Evolutionary conservation across 2,888 invertebrate species (phyloP), one percentile per base, ranked within the genome.

Genomic region (Athalia rosae): DNA sequence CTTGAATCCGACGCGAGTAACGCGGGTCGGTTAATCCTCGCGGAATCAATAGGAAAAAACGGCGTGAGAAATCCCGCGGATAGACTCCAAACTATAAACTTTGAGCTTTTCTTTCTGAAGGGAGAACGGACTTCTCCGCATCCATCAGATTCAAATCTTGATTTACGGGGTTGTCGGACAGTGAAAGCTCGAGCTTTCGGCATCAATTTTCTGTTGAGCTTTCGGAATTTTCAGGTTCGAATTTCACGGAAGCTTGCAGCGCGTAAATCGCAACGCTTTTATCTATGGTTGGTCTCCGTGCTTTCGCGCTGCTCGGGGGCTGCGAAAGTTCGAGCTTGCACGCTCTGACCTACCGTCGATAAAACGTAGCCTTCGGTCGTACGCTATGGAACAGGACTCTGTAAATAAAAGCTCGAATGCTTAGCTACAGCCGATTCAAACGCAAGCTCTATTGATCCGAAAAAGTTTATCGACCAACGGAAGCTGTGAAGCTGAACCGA

Each of bases 261-360:
- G 48, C 48, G n/a, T 0, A 3, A 9, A 50, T 13, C 13, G 13
- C 8, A 9, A 11, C 9, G 48, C n/a, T 48, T 43, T 56, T 28
- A 69, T 43, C 71, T 45, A 71, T 58, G 13, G 58, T 45, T n/a
- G 71, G 58, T 71, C 4, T 13, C 4, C 5, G 71, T 56, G 71
- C 71, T 71, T 71, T 71, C 15, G 9, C 13, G 0, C 58, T 45
- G 43, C 56, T 11, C n/a, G 15, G 15, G 8, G 15, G 9, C 28
- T 28, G 28, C 28, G 61, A 47, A 45, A 6, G 11, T 41, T 4
- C 5, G 50, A 53, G 58, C 71, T 71, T 58, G 43, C 45, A 58
- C 43, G 43, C 58, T 15, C n/a, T 56, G 56, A 56, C 13, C 71
- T 56, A 56, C 71, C n/a, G 71, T 71, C 71, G 71, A 45, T 71